Evolutionary conservation across 1,140 invertebrate genomes (phyloP).

Genomic region (Phenacoccus solenopsis): DNA sequence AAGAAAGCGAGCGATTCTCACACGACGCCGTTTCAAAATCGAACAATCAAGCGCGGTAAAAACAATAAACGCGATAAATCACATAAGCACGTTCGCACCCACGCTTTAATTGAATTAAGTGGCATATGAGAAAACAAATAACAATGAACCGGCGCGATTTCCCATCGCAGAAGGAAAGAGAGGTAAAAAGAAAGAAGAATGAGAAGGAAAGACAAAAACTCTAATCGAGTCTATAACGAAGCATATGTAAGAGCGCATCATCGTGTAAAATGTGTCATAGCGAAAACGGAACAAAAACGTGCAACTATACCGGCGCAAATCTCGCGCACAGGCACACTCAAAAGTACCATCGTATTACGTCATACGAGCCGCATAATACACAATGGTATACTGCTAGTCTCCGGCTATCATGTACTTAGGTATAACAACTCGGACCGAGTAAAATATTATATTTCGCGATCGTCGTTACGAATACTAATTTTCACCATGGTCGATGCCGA

Average conservation of each 20-base stretch:
- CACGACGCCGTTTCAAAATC: neutral
- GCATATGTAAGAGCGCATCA: neutral
- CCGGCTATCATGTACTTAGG: too few species aligned
- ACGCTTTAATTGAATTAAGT: slow-evolving; percentile 3
- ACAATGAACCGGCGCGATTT: neutral
- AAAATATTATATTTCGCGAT: neutral
- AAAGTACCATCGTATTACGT: neutral
- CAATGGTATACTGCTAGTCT: too few species aligned
- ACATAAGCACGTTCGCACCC: neutral
- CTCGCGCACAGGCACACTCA: neutral
- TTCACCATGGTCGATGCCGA: neutral
- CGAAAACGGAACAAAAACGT: neutral
- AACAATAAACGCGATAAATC: neutral
- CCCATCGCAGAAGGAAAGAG: neutral
- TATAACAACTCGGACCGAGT: neutral
- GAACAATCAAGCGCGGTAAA: neutral
- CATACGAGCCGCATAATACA: neutral
- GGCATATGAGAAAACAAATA: slow-evolving; percentile 2
- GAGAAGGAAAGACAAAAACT: too few species aligned
- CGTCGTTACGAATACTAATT: neutral
- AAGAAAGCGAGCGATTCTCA: neutral
- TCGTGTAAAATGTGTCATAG: neutral
- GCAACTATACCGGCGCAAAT: neutral
- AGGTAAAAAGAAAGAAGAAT: neutral
- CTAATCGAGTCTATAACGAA: too few species aligned